phyloP scores from a whole-genome alignment of 1,140 invertebrate species.

The Polypedilum vanderplanki region DNA sequence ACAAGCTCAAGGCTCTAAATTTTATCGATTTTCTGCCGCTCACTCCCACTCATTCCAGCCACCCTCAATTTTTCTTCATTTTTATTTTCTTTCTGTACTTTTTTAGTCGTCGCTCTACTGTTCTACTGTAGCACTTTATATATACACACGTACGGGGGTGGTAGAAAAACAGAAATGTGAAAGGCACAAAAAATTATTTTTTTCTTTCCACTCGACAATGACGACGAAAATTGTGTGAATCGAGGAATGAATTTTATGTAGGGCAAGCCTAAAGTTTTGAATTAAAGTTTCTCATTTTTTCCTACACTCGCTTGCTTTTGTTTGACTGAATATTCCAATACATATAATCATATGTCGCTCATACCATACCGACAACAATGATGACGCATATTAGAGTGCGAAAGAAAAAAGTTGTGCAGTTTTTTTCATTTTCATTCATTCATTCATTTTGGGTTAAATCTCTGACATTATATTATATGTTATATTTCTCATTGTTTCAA shows the following conservation, averaged over 20 bases:
- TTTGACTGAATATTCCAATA: neutral
- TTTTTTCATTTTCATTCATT: neutral
- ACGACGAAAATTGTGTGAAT: neutral
- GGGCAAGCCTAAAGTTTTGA: slow-evolving; percentile 25
- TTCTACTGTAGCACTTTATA: slow-evolving; percentile 12
- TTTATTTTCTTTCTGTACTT: neutral
- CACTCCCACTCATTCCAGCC: neutral
- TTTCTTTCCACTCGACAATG: slow-evolving; percentile 10
- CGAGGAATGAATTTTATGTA: neutral
- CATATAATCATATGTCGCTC: slow-evolving; percentile 25
- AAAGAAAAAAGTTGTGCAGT: neutral
- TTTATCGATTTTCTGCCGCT: slow-evolving; percentile 21
- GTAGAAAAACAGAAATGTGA: neutral
- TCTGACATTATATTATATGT: slow-evolving; percentile 7
- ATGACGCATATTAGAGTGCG: slow-evolving; percentile 8
- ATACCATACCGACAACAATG: neutral
- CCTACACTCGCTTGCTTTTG: neutral
- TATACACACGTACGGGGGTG: slow-evolving; percentile 8
- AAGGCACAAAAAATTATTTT: neutral
- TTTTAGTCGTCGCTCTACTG: neutral
- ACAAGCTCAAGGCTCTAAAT: slow-evolving; percentile 27
- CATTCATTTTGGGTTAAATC: slow-evolving; percentile 4
- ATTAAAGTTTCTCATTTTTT: neutral
- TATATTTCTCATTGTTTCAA: neutral
- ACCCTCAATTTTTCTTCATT: slow-evolving; percentile 3